Percentiles rank a stretch among this genome's conserved stretches.
phyloP scores from a whole-genome alignment of 2,797 vertebrate genomes.

The Scolopax bukidnonensis region DNA sequence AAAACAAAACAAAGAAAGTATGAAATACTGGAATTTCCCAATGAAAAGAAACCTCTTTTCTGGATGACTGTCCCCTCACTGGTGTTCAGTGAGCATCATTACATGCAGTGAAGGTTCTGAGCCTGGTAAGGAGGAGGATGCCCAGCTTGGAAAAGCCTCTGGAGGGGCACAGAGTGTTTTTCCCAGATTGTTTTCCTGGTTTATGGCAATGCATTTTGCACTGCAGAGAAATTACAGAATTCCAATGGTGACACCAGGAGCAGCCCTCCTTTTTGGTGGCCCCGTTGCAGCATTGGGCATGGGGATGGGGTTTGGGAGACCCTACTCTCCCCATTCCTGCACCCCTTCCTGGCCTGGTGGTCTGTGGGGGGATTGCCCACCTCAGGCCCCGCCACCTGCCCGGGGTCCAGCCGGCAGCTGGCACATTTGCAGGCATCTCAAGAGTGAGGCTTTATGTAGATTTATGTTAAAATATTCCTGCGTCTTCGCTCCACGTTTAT shows the following conservation, averaged over 20 bases:
- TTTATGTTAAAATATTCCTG: constrained; percentile 73
- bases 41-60: accelerated
- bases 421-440: background rate
- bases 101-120: accelerated
- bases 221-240: background rate
- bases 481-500: constrained; percentile 25
- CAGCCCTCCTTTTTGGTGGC: too few species aligned
- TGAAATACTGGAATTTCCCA: background rate
- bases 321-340: background rate
- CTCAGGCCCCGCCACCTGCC: background rate
- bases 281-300: accelerated
- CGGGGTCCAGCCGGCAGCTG: background rate
- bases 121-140: accelerated
- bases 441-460: constrained; percentile 51
- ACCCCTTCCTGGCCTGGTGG: background rate
- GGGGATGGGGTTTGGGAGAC: background rate
- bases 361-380: accelerated
- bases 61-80: background rate
- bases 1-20: background rate
- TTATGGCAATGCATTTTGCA: background rate
- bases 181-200: accelerated
- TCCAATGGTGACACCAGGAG: background rate
- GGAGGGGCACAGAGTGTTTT: background rate
- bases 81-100: background rate
- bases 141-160: background rate